Evolutionary conservation across 2,888 invertebrate genomes (phyloP), one percentile per base, ranked within the genome.

Genomic region (Xylota sylvarum): DNA sequence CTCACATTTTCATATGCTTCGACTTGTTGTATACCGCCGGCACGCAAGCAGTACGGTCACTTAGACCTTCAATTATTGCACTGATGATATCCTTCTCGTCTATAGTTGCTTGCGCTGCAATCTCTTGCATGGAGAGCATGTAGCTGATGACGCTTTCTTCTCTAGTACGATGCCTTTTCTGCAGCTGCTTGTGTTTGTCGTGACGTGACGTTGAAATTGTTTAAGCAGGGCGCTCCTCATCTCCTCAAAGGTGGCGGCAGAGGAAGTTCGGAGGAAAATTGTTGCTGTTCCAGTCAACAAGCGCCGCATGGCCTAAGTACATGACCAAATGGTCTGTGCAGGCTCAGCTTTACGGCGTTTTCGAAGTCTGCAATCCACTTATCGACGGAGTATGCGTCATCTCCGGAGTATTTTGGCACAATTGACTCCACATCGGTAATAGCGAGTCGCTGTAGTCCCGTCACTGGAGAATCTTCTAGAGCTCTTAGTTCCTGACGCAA

Each of bases 341-440:
- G n/a, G 35, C 23, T 43, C 5, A 72, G 7, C 46, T 72, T 72
- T 9, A 60, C 48, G 4, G 43, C 46, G 10, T 58, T 56, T 56
- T 72, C 72, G 12, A 72, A 72, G 12, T 46, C 48, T 5, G 19
- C 1, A 6, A 72, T 30, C 58, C 58, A 58, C 10, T 72, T 72
- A 58, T 72, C 72, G 5, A 72, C 35, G 17, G 58, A 48, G 48
- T 72, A 72, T 46, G 48, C 60, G 35, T 73, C 48, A 35, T 58
- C 72, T 19, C 72, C 60, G 30, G 48, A 72, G 19, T 48, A 48
- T 56, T 55, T 70, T 12, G 40, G 70, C 4, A 70, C 70, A n/a
- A 70, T 70, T n/a, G 52, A 43, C 30, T 70, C 70, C n/a, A 70
- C 40, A 17, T 55, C 72, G 27, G 55, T 55, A 14, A 62, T 62